Conservation (phyloP, 2,113 vertebrate genomes). For the Lophius piscatorius region DNA sequence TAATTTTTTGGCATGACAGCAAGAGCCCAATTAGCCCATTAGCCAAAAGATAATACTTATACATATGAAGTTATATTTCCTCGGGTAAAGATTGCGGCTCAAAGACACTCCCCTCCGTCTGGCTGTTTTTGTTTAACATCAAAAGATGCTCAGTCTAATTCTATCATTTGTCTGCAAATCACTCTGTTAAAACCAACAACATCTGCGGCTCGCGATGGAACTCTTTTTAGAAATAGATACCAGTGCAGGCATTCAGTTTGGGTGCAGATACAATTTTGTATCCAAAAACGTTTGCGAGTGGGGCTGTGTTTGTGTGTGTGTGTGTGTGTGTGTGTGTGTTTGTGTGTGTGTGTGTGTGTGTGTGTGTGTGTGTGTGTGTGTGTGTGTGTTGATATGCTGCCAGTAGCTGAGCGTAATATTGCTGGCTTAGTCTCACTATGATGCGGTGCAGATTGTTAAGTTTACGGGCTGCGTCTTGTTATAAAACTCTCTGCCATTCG, state of each 20-base stretch:
- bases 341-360: background rate
- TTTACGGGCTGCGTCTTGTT: slow-evolving; percentile 65
- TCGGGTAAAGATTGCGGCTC: too few species aligned
- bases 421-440: slow-evolving; percentile 55
- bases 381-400: slow-evolving; percentile 25
- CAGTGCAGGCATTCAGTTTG: slow-evolving; percentile 30
- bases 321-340: background rate
- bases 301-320: background rate
- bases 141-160: slow-evolving; percentile 53
- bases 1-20: too few species aligned
- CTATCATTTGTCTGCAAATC: slow-evolving; percentile 47
- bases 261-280: slow-evolving; percentile 22
- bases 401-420: slow-evolving; percentile 49
- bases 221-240: slow-evolving; percentile 44
- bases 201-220: slow-evolving; percentile 35
- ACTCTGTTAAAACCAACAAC: slow-evolving; percentile 33
- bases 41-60: background rate
- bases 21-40: too few species aligned
- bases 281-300: slow-evolving; percentile 14
- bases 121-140: slow-evolving; percentile 44
- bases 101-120: too few species aligned
- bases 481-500: slow-evolving; percentile 52
- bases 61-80: slow-evolving; percentile 28
- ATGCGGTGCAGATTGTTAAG: slow-evolving; percentile 69
- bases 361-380: slow-evolving; percentile 10